Conservation (phyloP, 2,113 vertebrate genomes). For the Lophura nycthemera region DNA sequence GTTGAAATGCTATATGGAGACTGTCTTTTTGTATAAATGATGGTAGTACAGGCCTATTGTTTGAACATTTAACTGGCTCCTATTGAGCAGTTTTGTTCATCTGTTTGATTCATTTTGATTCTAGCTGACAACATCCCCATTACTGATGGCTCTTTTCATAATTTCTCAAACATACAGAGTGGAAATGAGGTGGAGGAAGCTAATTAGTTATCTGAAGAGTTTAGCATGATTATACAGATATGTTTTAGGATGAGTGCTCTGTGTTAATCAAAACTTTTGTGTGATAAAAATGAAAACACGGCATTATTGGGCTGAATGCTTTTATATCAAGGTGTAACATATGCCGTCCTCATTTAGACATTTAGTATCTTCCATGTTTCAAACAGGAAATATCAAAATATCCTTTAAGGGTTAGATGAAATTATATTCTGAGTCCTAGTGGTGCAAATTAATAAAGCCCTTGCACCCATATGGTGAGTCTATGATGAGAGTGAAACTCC, state of each 20-base stretch:
- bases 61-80: slow-evolving; percentile 80
- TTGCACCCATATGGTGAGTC: accelerated
- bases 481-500: background rate
- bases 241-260: slow-evolving; percentile 48
- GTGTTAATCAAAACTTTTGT: slow-evolving; percentile 68
- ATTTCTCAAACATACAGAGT: slow-evolving; percentile 78
- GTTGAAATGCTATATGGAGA: slow-evolving; percentile 67
- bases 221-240: slow-evolving; percentile 74
- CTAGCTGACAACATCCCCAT: slow-evolving; percentile 75
- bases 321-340: slow-evolving; percentile 43
- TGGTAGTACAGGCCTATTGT: slow-evolving; percentile 75
- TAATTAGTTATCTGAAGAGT: slow-evolving; percentile 77
- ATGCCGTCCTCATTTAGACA: slow-evolving; percentile 36
- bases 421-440: background rate
- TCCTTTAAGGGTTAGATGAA: background rate
- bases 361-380: background rate
- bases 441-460: background rate
- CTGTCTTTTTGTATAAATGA: slow-evolving; percentile 76
- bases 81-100: slow-evolving; percentile 79
- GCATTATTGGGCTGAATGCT: slow-evolving; percentile 15
- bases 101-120: slow-evolving; percentile 82
- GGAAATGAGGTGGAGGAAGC: slow-evolving; percentile 63
- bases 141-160: slow-evolving; percentile 76
- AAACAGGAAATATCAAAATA: background rate
- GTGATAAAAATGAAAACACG: slow-evolving; percentile 49